phyloP scores from a whole-genome alignment of 2,888 invertebrate genomes.

The Spisula subtruncata region DNA sequence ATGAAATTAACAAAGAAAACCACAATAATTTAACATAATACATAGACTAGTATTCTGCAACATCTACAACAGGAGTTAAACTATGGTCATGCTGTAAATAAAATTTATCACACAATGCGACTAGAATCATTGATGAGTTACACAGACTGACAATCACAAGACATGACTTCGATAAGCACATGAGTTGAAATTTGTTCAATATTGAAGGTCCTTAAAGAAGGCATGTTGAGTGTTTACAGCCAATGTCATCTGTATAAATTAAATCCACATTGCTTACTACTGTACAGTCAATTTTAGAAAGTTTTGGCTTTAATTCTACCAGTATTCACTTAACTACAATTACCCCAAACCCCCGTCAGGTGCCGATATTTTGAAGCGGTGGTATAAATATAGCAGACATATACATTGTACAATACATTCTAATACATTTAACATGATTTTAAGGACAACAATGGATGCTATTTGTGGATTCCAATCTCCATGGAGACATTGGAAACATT shows the following conservation, averaged over 20 bases:
- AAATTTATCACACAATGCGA: not conserved
- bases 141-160: no score
- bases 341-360: not conserved
- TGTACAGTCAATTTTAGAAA: no score
- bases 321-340: not conserved
- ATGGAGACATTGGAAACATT: no score
- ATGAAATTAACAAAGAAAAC: not conserved
- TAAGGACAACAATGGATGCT: no score
- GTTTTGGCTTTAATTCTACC: not conserved
- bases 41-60: not conserved
- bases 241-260: no score
- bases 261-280: no score
- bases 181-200: no score
- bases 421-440: not conserved
- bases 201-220: no score
- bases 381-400: not conserved
- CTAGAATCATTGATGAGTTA: not conserved
- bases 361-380: not conserved
- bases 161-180: no score
- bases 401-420: not conserved
- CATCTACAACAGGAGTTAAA: not conserved
- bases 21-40: slow-evolving; percentile 5
- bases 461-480: no score
- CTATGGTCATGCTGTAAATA: not conserved
- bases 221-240: no score